Conservation (phyloP, 2,888 invertebrate species). For the Philhelius pedissequus region DNA sequence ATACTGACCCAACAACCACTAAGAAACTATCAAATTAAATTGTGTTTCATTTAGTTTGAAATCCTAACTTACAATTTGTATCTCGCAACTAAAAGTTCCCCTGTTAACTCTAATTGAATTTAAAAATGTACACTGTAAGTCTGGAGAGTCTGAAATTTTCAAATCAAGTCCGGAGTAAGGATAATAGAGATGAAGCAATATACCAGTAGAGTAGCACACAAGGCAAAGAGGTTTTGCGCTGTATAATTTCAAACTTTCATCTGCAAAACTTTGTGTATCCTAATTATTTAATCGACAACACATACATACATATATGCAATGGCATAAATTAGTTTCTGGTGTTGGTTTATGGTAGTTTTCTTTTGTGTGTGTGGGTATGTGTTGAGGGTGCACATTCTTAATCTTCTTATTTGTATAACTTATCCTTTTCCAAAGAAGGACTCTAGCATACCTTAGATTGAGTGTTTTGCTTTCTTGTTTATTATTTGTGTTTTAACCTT, state of each 20-base stretch:
- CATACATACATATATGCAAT: no score
- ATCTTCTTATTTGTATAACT: not conserved
- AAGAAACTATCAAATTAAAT: not conserved
- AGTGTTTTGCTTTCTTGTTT: not conserved
- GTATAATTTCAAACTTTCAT: conserved; percentile 7
- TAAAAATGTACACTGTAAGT: not conserved
- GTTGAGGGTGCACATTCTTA: not conserved
- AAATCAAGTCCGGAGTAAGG: not conserved
- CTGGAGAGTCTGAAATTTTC: not conserved
- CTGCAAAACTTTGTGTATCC: not conserved
- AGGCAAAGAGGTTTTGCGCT: not conserved
- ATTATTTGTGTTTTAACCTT: not conserved
- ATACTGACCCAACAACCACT: no score
- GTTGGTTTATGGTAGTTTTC: not conserved
- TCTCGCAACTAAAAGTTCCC: not conserved
- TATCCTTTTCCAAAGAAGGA: not conserved
- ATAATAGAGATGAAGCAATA: not conserved
- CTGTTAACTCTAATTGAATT: conserved; percentile 4
- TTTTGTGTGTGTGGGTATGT: not conserved
- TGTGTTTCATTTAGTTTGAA: not conserved
- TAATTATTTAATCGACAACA: no score
- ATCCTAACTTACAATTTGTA: not conserved
- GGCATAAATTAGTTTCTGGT: not conserved
- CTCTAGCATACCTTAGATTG: not conserved
- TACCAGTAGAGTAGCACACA: not conserved